Percentiles rank a stretch among this genome's conserved stretches.
phyloP scores from a whole-genome alignment of 2,113 vertebrate genomes.

The Xerus inauris region DNA sequence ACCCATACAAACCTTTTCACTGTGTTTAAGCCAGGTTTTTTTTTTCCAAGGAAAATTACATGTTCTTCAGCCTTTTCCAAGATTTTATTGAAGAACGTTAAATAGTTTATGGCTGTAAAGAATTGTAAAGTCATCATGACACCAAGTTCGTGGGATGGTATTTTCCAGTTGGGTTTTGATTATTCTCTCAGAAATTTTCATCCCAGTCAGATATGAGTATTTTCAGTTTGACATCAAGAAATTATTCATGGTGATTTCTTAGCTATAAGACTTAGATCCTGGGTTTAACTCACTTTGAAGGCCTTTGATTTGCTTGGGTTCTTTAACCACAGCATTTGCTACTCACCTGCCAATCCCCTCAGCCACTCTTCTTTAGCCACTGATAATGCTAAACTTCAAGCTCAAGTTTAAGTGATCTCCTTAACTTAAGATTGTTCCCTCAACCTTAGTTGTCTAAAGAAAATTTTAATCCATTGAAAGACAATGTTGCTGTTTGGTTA shows the following conservation, averaged over 20 bases:
- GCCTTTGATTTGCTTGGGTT: not conserved
- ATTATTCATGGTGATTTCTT: not conserved
- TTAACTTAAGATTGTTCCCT: not conserved
- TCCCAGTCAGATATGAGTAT: slow-evolving; percentile 7
- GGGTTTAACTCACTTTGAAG: not conserved
- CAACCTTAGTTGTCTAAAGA: not conserved
- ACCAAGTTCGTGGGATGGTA: slow-evolving; percentile 57
- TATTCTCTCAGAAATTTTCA: slow-evolving; percentile 65
- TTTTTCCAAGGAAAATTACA: slow-evolving; percentile 84
- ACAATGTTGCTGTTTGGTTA: not conserved
- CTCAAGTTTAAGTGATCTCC: not conserved
- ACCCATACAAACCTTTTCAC: slow-evolving; percentile 82
- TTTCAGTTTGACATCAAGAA: slow-evolving; percentile 7
- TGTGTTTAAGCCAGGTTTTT: slow-evolving; percentile 80
- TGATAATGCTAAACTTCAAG: not conserved
- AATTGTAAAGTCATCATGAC: slow-evolving; percentile 78
- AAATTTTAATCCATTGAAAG: not conserved
- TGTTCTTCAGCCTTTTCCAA: slow-evolving; percentile 78
- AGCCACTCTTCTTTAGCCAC: not conserved
- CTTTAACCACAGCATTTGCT: not conserved
- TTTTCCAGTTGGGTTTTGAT: slow-evolving; percentile 74
- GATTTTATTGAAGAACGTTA: slow-evolving; percentile 82
- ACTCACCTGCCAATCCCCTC: slow-evolving; percentile 11
- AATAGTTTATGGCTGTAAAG: slow-evolving; percentile 81
- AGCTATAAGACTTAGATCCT: not conserved